Evolutionary conservation across 2,113 vertebrate genomes (phyloP).

Genomic region (Talpa occidentalis): DNA sequence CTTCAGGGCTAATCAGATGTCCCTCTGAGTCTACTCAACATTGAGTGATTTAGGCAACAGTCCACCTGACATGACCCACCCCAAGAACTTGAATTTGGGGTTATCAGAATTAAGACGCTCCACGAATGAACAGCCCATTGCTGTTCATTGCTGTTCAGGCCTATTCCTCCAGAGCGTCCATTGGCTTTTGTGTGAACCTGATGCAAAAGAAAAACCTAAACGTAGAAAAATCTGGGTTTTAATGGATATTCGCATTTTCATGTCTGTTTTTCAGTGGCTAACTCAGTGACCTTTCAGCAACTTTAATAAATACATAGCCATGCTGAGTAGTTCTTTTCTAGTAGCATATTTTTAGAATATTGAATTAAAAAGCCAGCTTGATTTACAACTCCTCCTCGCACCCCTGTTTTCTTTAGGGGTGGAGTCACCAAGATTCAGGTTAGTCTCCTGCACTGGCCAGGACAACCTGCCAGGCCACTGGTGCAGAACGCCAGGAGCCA

Average conservation of each 20-base stretch:
- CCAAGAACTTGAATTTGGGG: background rate
- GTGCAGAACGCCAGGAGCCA: slow-evolving; percentile 35
- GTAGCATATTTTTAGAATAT: background rate
- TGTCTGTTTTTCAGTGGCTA: background rate
- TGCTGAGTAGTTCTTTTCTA: slow-evolving; percentile 9
- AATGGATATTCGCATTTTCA: background rate
- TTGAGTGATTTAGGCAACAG: background rate
- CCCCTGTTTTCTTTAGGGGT: slow-evolving; percentile 41
- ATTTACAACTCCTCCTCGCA: slow-evolving; percentile 13
- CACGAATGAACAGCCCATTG: background rate
- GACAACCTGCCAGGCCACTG: slow-evolving; percentile 43
- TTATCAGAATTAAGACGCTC: background rate
- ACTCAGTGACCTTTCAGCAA: background rate
- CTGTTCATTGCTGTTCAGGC: too few relatives aligned
- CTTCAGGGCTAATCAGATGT: background rate
- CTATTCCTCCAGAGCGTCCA: background rate
- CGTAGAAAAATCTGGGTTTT: background rate
- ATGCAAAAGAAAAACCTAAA: background rate
- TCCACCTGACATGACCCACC: background rate
- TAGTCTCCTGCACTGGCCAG: background rate
- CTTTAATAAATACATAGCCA: background rate
- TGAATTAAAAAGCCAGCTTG: slow-evolving; percentile 19
- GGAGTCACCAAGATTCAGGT: background rate
- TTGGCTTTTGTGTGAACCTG: background rate
- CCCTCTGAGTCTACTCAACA: background rate